Evolutionary conservation across 2,113 vertebrate species (phyloP).

Genomic region (Ophthalmotilapia sp.): DNA sequence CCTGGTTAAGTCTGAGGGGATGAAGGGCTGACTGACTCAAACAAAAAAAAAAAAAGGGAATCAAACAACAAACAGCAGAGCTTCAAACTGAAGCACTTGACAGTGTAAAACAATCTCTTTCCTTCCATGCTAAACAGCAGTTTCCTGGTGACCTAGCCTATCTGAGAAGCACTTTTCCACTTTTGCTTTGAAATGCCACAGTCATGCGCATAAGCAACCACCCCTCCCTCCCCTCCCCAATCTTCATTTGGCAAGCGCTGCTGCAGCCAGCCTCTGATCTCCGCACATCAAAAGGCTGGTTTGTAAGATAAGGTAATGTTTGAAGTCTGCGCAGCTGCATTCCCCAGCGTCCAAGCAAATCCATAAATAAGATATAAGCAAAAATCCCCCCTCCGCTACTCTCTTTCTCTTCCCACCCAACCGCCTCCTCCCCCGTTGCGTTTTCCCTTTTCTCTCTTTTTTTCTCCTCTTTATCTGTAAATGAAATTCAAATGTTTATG

Average conservation of each 20-base stretch:
- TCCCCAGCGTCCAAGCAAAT: slow-evolving; percentile 88
- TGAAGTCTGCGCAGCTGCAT: slow-evolving; percentile 86
- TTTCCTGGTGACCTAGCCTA: slow-evolving; percentile 80
- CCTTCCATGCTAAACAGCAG: slow-evolving; percentile 44
- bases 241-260: slow-evolving; percentile 85
- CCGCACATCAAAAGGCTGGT: slow-evolving; percentile 88
- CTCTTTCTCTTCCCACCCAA: slow-evolving; percentile 57
- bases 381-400: slow-evolving; percentile 39
- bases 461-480: slow-evolving; percentile 63
- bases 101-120: slow-evolving; percentile 23
- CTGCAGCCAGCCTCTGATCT: slow-evolving; percentile 87
- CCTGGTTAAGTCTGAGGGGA: slow-evolving; percentile 18
- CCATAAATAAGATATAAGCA: slow-evolving; percentile 91
- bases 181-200: slow-evolving; percentile 84
- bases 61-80: slow-evolving; percentile 15
- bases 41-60: neutral
- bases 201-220: slow-evolving; percentile 71
- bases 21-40: neutral
- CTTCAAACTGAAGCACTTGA: slow-evolving; percentile 43
- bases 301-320: slow-evolving; percentile 92
- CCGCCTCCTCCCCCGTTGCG: slow-evolving; percentile 23
- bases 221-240: slow-evolving; percentile 64
- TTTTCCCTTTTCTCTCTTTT: slow-evolving; percentile 28
- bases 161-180: slow-evolving; percentile 74
- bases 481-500: slow-evolving; percentile 73